A percentile compares a stretch with the other conserved stretches of the same genome.
Evolutionary conservation across 2,797 vertebrate genomes (phyloP).

Genomic region (Pantherophis vulpinus): DNA sequence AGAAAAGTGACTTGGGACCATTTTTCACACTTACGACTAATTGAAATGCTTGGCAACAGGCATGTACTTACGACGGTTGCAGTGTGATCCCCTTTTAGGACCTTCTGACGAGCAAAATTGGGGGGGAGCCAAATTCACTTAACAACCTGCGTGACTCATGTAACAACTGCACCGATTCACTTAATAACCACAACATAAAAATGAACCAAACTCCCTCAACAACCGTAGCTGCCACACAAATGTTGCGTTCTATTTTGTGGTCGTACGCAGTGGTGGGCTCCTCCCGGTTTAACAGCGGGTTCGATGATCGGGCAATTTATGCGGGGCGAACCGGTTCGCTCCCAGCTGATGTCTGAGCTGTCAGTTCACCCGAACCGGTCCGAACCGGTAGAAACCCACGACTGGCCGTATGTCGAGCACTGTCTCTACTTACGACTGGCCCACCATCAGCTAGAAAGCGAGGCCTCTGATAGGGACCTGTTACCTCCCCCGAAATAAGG

Average conservation of each 20-base stretch:
- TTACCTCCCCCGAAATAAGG: background rate
- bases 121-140: background rate
- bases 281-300: too few relatives aligned
- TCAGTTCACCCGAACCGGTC: too few relatives aligned
- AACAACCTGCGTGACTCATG: background rate
- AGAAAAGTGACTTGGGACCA: background rate
- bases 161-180: background rate
- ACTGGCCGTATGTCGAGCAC: background rate
- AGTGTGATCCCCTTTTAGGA: background rate
- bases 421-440: background rate
- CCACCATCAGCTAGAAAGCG: background rate
- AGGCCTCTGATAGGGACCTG: background rate
- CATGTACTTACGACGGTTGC: too few relatives aligned
- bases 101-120: background rate
- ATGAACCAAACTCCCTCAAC: background rate
- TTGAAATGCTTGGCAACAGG: too few relatives aligned
- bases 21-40: background rate
- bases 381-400: too few relatives aligned
- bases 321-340: too few relatives aligned
- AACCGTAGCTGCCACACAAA: background rate
- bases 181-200: background rate
- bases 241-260: fast-evolving
- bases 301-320: too few relatives aligned
- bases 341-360: too few relatives aligned
- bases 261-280: background rate